Conservation (phyloP, 2,113 vertebrate genomes). For the Psettodes erumei region DNA sequence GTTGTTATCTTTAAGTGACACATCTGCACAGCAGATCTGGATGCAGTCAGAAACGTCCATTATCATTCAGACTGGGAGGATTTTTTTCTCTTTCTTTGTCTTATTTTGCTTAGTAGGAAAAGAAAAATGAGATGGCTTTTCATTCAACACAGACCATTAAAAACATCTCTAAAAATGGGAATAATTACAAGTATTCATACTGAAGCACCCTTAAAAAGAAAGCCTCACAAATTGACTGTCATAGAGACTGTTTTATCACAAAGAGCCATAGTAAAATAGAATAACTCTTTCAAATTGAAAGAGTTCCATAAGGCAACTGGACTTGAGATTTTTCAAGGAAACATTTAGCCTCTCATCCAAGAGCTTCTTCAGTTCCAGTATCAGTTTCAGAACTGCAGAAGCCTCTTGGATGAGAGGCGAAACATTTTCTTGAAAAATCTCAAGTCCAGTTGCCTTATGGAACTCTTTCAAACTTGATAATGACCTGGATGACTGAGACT, state of each 20-base stretch:
- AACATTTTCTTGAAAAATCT: no score
- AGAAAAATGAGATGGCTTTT: not conserved
- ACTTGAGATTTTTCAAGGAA: no score
- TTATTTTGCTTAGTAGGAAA: not conserved
- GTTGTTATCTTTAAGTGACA: constrained; percentile 20
- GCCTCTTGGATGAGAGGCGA: no score
- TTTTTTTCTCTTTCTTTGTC: not conserved
- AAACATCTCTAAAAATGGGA: not conserved
- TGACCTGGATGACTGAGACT: no score
- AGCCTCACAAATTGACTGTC: not conserved
- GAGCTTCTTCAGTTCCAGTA: no score
- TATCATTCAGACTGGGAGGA: constrained; percentile 4
- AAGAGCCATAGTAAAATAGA: not conserved
- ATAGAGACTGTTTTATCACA: not conserved
- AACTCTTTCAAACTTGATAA: no score
- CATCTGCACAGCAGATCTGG: constrained; percentile 47
- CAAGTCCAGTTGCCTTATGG: no score
- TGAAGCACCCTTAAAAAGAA: not conserved
- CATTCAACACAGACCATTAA: not conserved
- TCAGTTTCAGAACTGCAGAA: no score
- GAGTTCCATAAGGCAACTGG: no score
- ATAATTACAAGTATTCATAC: not conserved
- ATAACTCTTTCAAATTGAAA: no score
- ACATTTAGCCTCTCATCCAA: no score
- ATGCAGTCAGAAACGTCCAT: constrained; percentile 35